Evolutionary conservation across 2,797 vertebrate species (phyloP), one percentile per base, ranked within the genome.

Genomic region (Pogonophryne albipinna): DNA sequence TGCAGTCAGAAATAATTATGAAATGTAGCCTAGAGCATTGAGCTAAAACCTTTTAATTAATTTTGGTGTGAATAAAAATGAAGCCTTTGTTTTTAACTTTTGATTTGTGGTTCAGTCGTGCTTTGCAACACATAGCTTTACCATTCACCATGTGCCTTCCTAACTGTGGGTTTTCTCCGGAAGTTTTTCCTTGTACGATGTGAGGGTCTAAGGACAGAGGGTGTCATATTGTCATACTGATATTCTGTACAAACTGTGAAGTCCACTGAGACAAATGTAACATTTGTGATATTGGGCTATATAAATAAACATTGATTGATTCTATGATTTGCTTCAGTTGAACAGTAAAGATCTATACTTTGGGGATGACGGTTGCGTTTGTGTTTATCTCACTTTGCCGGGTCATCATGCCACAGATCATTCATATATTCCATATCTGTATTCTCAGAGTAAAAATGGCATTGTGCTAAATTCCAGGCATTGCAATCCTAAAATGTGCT

Each of bases 371-470:
- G 53, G 10, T 9, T 68, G 56, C 27, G 1, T 58, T 7, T 38
- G 6, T 38, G 34, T 38, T 38, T 38, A 38, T 38, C 34, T 20
- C 62, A 76, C 84, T 88, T 77, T 76, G 82, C 87, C 83, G 83
- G 86, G 79, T 90, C 87, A 91, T 89, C 74, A 67, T 84, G 80
- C 82, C 80, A 74, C 49, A 60, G 74, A 80, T 72, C 81, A 91
- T 90, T 91, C 73, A 85, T 88, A 85, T 88, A 89, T 89, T 92
- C 80, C 56, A 80, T 56, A 78, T 82, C 78, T 84, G 84, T 91
- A 86, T 84, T 85, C 76, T 70, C 71, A 51, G 75, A 69, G 73
- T 78, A 87, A 85, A 90, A 90, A 87, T 82, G 88, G 83, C 79
- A 85, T 72, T 53, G 49, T 74, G 81, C 74, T 83, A 90, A 90